These are phyloP conservation scores for Stomatorhinus walkeri DNA, from an alignment of 2,797 vertebrate genomes.

Conservation along the genomic window DNA sequence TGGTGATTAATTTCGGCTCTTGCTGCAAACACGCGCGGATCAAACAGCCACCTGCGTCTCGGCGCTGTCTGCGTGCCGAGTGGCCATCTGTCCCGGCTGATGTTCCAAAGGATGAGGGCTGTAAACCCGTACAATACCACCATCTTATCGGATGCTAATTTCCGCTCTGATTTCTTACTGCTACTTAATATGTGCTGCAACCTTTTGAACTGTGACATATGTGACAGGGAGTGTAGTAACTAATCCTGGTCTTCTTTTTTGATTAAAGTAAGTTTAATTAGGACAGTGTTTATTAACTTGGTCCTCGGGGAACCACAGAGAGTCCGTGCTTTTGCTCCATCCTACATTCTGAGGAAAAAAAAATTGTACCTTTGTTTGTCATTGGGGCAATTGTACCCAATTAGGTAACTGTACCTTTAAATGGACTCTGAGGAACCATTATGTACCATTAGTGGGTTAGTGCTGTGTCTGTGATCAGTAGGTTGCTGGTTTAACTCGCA, in stretches of 20 bases:
- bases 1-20: background rate
- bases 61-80: background rate
- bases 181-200: background rate
- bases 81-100: background rate
- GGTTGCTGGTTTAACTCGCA: background rate
- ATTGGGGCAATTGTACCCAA: background rate
- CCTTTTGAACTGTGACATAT: background rate
- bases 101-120: background rate
- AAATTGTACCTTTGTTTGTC: background rate
- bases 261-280: background rate
- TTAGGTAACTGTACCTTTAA: background rate
- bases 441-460: background rate
- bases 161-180: background rate
- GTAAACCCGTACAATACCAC: background rate
- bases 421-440: background rate
- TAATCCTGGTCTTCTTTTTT: background rate
- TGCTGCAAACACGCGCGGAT: background rate
- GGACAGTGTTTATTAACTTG: background rate
- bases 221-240: background rate
- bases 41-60: background rate
- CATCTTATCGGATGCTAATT: background rate
- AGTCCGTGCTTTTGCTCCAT: background rate
- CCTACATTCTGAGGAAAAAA: background rate
- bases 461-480: background rate
- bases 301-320: background rate